A percentile compares a stretch with the other conserved stretches of the same genome.
Conservation (phyloP, 2,888 invertebrate species). For the Graphium colonna region DNA sequence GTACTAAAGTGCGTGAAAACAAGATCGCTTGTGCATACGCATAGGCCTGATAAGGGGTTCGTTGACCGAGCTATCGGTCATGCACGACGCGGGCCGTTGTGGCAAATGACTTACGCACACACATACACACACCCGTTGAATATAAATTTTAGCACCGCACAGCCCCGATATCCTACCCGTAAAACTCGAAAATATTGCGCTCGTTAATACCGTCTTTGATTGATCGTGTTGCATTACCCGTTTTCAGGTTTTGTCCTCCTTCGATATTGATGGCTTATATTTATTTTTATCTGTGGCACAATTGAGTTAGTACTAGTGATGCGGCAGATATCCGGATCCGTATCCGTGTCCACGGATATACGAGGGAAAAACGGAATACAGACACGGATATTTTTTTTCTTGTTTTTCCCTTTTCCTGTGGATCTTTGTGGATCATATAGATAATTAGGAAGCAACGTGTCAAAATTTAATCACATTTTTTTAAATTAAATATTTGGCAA, state of each 20-base stretch:
- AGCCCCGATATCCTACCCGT: conserved; percentile 6
- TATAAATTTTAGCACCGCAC: conserved; percentile 28
- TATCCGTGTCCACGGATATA: too few species aligned
- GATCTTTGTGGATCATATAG: too few species aligned
- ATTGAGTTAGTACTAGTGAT: too few species aligned
- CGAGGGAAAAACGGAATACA: too few species aligned
- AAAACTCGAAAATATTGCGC: conserved; percentile 14
- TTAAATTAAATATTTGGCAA: too few species aligned
- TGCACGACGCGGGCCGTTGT: conserved; percentile 31
- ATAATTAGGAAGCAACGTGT: too few species aligned
- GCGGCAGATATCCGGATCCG: too few species aligned
- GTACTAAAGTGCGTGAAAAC: conserved; percentile 29
- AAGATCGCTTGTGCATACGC: conserved; percentile 36
- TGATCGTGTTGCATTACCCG: conserved; percentile 9
- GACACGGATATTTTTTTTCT: too few species aligned
- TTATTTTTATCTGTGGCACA: too few species aligned
- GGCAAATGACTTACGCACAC: conserved; percentile 29
- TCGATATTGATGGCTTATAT: conserved; percentile 17
- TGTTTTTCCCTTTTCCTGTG: too few species aligned
- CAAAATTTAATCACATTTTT: too few species aligned
- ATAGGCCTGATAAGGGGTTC: conserved; percentile 52
- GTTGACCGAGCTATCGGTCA: conserved; percentile 66
- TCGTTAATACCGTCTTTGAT: conserved; percentile 15
- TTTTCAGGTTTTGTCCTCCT: conserved; percentile 17
- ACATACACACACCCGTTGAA: conserved; percentile 26